Conservation (phyloP, 2,888 invertebrate species). For the Cartodere bifasciata region DNA sequence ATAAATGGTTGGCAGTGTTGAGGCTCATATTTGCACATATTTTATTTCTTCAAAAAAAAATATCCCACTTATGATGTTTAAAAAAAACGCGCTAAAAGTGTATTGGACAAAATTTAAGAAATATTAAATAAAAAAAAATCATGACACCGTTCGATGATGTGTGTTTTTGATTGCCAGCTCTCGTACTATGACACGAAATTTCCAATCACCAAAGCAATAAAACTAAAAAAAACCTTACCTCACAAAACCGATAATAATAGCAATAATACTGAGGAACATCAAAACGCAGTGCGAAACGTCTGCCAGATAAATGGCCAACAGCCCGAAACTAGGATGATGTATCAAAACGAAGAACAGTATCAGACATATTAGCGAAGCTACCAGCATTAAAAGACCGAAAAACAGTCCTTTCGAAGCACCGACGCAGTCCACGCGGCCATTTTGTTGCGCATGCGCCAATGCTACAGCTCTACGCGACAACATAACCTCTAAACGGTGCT, state of each 20-base stretch:
- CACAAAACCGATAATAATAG: conserved; percentile 82
- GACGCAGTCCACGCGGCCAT: conserved; percentile 84
- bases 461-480: conserved; percentile 76
- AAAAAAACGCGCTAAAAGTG: too few species aligned
- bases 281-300: conserved; percentile 83
- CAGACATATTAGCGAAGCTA: conserved; percentile 82
- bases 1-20: too few species aligned
- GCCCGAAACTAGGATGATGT: conserved; percentile 68
- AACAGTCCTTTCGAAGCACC: conserved; percentile 90
- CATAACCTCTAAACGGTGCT: conserved; percentile 80
- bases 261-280: conserved; percentile 77
- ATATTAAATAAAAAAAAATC: too few species aligned
- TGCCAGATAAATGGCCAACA: conserved; percentile 80
- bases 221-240: conserved; percentile 44
- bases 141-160: too few species aligned
- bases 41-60: too few species aligned
- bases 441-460: conserved; percentile 68
- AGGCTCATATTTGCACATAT: too few species aligned
- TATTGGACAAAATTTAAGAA: too few species aligned
- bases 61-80: too few species aligned
- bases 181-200: too few species aligned
- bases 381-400: conserved; percentile 78
- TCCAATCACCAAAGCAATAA: too few species aligned
- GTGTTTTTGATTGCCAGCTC: too few species aligned
- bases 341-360: conserved; percentile 93